Conservation (phyloP, 2,113 vertebrate genomes). For the Trachemys scripta region DNA sequence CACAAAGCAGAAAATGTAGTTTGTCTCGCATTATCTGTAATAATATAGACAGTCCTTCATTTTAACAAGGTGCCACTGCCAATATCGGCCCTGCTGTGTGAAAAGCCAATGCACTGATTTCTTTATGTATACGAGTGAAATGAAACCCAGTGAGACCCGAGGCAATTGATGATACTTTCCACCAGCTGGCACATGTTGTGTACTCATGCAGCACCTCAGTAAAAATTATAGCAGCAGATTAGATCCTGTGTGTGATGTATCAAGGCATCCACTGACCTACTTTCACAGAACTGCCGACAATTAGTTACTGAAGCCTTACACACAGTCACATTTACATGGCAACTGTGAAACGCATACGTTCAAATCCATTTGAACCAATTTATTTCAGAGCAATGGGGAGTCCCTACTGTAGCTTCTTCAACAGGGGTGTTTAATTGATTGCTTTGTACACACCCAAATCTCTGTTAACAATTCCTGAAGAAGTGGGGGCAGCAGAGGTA, state of each 20-base stretch:
- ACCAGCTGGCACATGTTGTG: not conserved
- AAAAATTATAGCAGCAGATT: not conserved
- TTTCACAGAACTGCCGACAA: not conserved
- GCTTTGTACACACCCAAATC: not conserved
- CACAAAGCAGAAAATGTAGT: slow-evolving; percentile 71
- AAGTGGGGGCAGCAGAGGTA: no score
- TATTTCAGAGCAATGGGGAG: not conserved
- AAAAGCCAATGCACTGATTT: slow-evolving; percentile 52
- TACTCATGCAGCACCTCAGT: not conserved
- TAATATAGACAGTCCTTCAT: slow-evolving; percentile 75
- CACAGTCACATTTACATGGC: not conserved
- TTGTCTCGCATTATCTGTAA: slow-evolving; percentile 73
- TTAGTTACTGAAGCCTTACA: not conserved
- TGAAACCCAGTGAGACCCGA: slow-evolving; percentile 13
- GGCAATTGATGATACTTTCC: slow-evolving; percentile 24
- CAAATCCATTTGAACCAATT: not conserved
- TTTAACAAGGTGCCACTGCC: slow-evolving; percentile 77
- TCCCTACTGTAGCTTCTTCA: not conserved
- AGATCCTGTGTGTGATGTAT: not conserved
- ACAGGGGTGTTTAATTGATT: accelerated
- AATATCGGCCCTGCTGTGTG: slow-evolving; percentile 60
- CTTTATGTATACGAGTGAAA: slow-evolving; percentile 61
- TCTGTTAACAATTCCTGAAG: not conserved
- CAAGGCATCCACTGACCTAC: not conserved
- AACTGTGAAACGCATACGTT: not conserved